Conservation (phyloP, 1,140 invertebrate species). For the Hydropsyche tenuis region DNA sequence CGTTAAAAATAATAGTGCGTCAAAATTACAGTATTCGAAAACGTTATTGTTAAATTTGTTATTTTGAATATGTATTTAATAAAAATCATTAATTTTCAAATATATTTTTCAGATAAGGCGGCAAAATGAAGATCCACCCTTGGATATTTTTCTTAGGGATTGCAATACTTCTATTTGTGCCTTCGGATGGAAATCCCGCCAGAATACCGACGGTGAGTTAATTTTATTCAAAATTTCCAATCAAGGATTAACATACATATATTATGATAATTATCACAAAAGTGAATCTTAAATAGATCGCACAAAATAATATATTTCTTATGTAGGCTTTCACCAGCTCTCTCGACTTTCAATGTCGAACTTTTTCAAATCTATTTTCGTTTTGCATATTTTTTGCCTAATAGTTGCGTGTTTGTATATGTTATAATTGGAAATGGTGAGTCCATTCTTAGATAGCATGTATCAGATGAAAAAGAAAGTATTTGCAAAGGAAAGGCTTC, state of each 20-base stretch:
- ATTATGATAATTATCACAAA: no score
- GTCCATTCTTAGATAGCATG: background rate
- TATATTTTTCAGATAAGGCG: constrained; percentile 10
- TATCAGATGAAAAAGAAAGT: constrained; percentile 12
- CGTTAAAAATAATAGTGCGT: no score
- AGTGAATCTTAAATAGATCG: no score
- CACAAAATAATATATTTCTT: no score
- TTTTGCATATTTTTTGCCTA: background rate
- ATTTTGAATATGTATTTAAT: no score
- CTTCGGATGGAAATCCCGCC: constrained; percentile 7
- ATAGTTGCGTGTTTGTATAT: background rate
- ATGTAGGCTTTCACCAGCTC: no score
- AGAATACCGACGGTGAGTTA: constrained; percentile 32
- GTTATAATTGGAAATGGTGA: background rate
- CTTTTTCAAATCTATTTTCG: background rate
- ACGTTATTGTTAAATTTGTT: background rate
- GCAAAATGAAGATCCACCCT: constrained; percentile 35
- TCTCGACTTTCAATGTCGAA: background rate
- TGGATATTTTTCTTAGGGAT: constrained; percentile 26
- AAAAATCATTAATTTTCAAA: no score
- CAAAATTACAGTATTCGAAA: no score
- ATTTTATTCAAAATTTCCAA: no score
- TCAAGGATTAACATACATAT: no score
- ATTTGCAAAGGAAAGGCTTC: constrained; percentile 1
- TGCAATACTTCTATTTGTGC: constrained; percentile 21